Evolutionary conservation across 2,797 vertebrate species (phyloP), one percentile per base, ranked within the genome.

Genomic region (Loriculus beryllinus): DNA sequence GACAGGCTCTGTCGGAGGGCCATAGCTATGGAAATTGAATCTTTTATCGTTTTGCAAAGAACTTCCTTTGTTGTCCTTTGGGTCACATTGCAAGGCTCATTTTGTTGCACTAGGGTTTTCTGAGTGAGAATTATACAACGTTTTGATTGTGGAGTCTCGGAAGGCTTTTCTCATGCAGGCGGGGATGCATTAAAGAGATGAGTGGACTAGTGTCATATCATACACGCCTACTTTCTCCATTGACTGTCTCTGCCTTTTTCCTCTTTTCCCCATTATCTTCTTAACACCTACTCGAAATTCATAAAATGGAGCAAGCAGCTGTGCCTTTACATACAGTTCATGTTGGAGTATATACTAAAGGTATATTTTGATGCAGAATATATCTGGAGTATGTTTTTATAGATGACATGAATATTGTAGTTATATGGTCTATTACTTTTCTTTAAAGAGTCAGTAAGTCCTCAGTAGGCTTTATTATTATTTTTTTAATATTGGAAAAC

Each of bases 21-120:
- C 71, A 68, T 48, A 86, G 79, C 76, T 93, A 75, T 93, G 82
- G 94, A 93, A 94, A 95, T 69, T n/a, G 57, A 75, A 78, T 81
- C 93, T 89, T 95, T 85, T 86, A 92, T 92, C 6, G 0, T 92
- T 93, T 91, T 86, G 92, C 90, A 88, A 96, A 87, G 70, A 92
- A 86, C 65, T 96, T 87, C 62, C 37, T 14, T 87, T 94, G 78
- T 83, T 94, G 78, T 95, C 93, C 94, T 95, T 80, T 92, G 94
- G 88, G 93, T 88, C 81, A 74, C 71, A 83, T 88, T 93, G 81
- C 75, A 82, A 94, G 62, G 68, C 42, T 95, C 52, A 2, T 92
- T 94, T 84, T 92, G 88, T 92, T 85, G 71, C 3, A 1, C 52
- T 76, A 48, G 37, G 31, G 19, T 56, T 95, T 95, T 84, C 81